Percentiles rank a stretch among this genome's conserved stretches.
Evolutionary conservation across 2,888 invertebrate species (phyloP).

Genomic region (Entomobrya proxima): DNA sequence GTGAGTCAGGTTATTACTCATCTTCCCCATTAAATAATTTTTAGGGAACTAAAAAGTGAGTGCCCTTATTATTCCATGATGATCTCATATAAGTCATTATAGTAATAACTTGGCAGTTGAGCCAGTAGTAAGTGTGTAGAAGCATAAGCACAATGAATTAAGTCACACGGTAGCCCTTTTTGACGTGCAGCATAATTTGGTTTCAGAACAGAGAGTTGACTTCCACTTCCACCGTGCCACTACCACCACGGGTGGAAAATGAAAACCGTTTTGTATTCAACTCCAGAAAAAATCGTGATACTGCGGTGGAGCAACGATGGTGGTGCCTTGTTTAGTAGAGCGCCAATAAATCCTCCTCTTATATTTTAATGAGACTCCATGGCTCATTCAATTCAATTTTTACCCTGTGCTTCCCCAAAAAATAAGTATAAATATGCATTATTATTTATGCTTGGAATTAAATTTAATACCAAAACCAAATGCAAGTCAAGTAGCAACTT

Average conservation of each 20-base stretch:
- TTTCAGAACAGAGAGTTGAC: too few relatives aligned
- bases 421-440: background rate
- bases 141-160: background rate
- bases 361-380: background rate
- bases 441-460: conserved; percentile 22
- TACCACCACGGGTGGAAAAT: background rate
- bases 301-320: conserved; percentile 41
- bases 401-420: background rate
- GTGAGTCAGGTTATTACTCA: conserved; percentile 36
- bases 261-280: too few relatives aligned
- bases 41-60: background rate
- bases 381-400: conserved; percentile 53
- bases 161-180: conserved; percentile 43
- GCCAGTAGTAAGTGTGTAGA: background rate
- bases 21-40: background rate
- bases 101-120: too few relatives aligned
- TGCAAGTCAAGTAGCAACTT: conserved; percentile 6
- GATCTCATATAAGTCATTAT: background rate
- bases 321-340: conserved; percentile 42
- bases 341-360: conserved; percentile 22
- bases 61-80: conserved; percentile 10
- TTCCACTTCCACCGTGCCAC: background rate
- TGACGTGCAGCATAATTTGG: conserved; percentile 25
- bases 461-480: too few relatives aligned
- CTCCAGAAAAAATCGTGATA: conserved; percentile 25